Evolutionary conservation across 2,113 vertebrate genomes (phyloP), one percentile per base, ranked within the genome.

Genomic region (Etia nguti): DNA sequence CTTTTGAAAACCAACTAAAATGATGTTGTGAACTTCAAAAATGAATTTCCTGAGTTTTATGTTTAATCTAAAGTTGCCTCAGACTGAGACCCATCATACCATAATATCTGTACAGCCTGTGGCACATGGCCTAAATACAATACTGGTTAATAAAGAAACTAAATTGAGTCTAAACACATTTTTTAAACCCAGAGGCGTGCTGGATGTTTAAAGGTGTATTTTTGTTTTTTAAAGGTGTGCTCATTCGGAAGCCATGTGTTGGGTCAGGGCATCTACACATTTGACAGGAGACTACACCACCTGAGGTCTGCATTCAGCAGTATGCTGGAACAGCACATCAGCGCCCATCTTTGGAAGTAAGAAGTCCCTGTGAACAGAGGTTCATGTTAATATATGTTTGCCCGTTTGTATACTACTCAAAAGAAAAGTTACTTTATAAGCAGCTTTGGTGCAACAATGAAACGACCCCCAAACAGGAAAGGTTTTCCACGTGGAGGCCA

Each of bases 261-360:
- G 43, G 97, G 97, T 86, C 97, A 97, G 0, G 97, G 98, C 80
- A 96, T 97, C 83, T 98, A 97, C 29, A 97, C 97, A 13, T 99
- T 99, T 85, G 97, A 98, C 96, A 96, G 97, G 31, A 95, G 97
- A 88, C 96, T 98, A 38, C 97, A 98, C 92, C 97, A 97, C 82
- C 96, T 98, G 95, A 97, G 98, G 93, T 97, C 97, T 0, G 97
- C 98, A 18, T 96, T 99, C 80, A 97, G 96, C 94, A 97, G 96
- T 95, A 98, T 99, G 98, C 93, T 99, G 93, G 97, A 98, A 91
- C 94, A 96, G 87, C 98, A 98, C 94, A 97, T 98, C 93, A 98
- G 97, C 54, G 95, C 97, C 0, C 97, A 97, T 93, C 96, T 98
- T 90, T 98, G 98, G 98, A 98, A 96, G 98, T 98, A 95, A 97